These are phyloP conservation scores for Hermaeophaga mercurialis DNA, from an alignment of 2,888 invertebrate genomes.

Conservation along the genomic window DNA sequence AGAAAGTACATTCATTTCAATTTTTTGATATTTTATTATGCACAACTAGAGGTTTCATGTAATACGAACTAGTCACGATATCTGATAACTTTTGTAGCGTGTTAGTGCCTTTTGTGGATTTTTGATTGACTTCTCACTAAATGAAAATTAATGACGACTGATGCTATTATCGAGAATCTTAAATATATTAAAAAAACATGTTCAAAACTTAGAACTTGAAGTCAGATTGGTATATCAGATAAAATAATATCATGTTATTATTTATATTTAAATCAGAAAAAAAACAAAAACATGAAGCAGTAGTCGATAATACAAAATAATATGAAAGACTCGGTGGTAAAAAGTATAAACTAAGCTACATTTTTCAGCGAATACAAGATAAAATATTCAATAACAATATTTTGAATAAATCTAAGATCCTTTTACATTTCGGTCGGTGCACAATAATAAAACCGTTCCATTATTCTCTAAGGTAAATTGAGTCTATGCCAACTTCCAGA, in stretches of 20 bases:
- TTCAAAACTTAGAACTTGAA: not conserved
- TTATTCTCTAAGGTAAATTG: not conserved
- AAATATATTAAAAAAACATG: not conserved
- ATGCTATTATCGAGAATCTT: not conserved
- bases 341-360: no score
- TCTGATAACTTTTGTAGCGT: constrained; percentile 8
- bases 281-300: no score
- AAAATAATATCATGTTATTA: no score
- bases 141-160: constrained; percentile 11
- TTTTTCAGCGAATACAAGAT: no score
- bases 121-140: constrained; percentile 8
- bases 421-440: no score
- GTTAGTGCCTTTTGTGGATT: not conserved
- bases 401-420: no score
- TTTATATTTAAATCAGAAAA: no score
- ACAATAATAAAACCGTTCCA: no score
- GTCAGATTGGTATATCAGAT: no score
- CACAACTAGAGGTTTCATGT: constrained; percentile 8
- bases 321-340: no score
- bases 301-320: no score
- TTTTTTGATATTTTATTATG: constrained; percentile 9
- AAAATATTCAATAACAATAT: no score
- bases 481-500: not conserved
- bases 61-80: constrained; percentile 13
- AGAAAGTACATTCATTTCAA: not conserved